Evolutionary conservation across 2,888 invertebrate genomes (phyloP).

Genomic region (Neoaliturus tenellus): DNA sequence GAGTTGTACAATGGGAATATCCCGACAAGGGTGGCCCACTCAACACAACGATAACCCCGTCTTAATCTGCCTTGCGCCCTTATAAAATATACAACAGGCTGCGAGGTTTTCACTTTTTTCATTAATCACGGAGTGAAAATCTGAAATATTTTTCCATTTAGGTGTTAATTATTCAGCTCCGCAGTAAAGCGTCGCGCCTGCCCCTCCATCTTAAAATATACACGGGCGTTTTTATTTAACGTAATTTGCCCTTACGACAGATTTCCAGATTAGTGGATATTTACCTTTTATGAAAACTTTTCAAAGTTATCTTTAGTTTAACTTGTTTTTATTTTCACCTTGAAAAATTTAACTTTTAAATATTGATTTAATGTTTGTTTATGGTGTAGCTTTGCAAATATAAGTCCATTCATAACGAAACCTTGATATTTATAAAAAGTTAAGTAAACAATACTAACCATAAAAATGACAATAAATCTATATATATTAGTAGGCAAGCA

Average conservation of each 20-base stretch:
- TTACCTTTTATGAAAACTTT: background rate
- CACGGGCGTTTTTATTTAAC: background rate
- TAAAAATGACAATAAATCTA: no score
- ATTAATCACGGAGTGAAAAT: slow-evolving; percentile 42
- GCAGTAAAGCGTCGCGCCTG: background rate
- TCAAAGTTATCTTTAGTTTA: no score
- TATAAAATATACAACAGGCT: slow-evolving; percentile 42
- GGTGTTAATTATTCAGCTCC: slow-evolving; percentile 38
- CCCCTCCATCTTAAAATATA: no score
- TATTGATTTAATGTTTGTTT: no score
- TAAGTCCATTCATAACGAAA: no score
- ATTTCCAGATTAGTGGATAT: background rate
- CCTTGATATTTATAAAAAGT: no score
- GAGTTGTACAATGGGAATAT: background rate
- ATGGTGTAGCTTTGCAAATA: no score
- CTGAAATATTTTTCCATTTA: slow-evolving; percentile 34
- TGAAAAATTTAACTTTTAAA: no score
- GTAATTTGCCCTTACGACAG: background rate
- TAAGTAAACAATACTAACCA: no score
- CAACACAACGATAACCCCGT: slow-evolving; percentile 17
- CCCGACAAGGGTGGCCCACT: slow-evolving; percentile 19
- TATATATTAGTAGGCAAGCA: no score
- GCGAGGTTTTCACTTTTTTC: slow-evolving; percentile 36
- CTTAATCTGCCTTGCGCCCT: slow-evolving; percentile 34
- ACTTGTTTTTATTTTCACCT: no score